Evolutionary conservation across 1,140 invertebrate genomes (phyloP).

Genomic region (Plectrocnemia conspersa): DNA sequence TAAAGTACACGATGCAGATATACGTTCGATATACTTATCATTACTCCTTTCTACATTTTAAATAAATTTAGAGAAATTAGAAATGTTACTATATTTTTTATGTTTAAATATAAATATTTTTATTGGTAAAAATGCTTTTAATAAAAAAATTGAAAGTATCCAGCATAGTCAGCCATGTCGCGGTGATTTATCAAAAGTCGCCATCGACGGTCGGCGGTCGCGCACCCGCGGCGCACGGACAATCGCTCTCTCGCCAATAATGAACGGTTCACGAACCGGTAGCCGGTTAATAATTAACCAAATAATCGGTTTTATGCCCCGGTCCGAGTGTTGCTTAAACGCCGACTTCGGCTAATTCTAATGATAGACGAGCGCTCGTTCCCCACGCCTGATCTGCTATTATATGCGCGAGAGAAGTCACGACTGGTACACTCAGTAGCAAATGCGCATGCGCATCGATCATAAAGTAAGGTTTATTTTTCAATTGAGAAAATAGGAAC

Average conservation of each 20-base stretch:
- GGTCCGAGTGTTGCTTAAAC: constrained; percentile 1
- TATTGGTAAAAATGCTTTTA: too few relatives aligned
- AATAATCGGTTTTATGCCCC: constrained; percentile 32
- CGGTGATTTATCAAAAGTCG: too few relatives aligned
- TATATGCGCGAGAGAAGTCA: constrained; percentile 19
- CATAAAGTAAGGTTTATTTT: neutral
- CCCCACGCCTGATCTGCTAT: constrained; percentile 20
- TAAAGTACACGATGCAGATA: too few relatives aligned
- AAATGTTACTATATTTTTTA: too few relatives aligned
- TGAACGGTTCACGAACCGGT: constrained; percentile 34
- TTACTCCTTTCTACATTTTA: too few relatives aligned
- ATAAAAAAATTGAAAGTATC: too few relatives aligned
- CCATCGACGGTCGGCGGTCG: neutral
- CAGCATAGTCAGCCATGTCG: too few relatives aligned
- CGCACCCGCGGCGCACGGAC: neutral
- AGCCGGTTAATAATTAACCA: constrained; percentile 36
- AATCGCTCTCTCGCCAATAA: constrained; percentile 16
- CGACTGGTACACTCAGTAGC: constrained; percentile 19
- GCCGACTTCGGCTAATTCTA: constrained; percentile 13
- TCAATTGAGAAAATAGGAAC: too few relatives aligned
- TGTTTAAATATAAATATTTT: too few relatives aligned
- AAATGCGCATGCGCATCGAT: constrained; percentile 6
- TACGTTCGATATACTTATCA: too few relatives aligned
- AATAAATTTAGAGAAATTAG: too few relatives aligned
- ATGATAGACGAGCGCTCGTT: constrained; percentile 18